Conservation (phyloP, 2,888 invertebrate species). For the Eupithecia dodoneata region DNA sequence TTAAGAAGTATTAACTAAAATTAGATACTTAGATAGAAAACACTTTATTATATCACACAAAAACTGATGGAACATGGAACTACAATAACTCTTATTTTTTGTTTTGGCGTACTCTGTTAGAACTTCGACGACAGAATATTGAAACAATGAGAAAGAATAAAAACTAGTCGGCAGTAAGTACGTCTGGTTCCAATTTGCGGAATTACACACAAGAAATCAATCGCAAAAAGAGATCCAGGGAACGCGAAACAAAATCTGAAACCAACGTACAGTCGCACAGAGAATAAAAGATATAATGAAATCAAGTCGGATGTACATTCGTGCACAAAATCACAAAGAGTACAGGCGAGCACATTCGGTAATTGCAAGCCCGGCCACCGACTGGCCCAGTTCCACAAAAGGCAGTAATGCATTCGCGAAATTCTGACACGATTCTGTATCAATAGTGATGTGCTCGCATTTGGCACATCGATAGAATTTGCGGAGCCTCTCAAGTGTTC, state of each 20-base stretch:
- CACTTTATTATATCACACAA: too few species aligned
- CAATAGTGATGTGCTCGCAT: conserved; percentile 50
- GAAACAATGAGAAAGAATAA: not conserved
- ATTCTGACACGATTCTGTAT: conserved; percentile 53
- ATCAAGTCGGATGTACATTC: conserved; percentile 46
- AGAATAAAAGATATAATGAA: conserved; percentile 50
- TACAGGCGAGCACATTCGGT: conserved; percentile 57
- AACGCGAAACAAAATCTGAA: conserved; percentile 54
- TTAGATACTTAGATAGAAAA: not conserved
- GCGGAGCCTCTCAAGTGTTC: conserved; percentile 43
- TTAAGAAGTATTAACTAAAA: not conserved
- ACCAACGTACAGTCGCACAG: conserved; percentile 45
- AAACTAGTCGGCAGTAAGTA: not conserved
- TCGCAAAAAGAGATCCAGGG: conserved; percentile 44
- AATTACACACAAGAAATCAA: conserved; percentile 44
- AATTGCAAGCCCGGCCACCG: conserved; percentile 57
- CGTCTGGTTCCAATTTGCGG: conserved; percentile 31
- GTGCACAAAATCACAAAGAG: conserved; percentile 59
- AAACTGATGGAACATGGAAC: not conserved
- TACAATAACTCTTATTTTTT: not conserved
- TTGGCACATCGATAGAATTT: conserved; percentile 51
- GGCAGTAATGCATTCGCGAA: conserved; percentile 62
- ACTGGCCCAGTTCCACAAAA: conserved; percentile 61
- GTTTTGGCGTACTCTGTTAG: not conserved
- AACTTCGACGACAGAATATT: not conserved